Evolutionary conservation across 2,888 invertebrate species (phyloP).

Genomic region (Pomacea canaliculata): DNA sequence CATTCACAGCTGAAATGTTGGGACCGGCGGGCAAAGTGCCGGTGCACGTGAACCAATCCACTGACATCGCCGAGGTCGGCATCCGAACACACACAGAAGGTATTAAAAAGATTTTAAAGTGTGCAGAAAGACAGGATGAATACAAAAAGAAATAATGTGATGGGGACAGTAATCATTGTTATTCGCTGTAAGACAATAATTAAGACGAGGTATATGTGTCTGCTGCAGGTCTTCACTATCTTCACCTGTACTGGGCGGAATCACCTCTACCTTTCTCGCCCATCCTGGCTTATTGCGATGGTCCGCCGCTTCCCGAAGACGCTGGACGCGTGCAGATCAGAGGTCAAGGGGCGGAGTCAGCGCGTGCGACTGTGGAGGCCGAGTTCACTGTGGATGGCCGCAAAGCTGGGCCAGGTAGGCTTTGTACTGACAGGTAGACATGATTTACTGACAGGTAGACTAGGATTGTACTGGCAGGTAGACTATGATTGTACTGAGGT

Average conservation of each 20-base stretch:
- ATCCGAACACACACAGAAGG: constrained; percentile 70
- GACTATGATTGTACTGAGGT: no score
- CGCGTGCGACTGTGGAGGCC: constrained; percentile 90
- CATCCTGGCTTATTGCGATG: constrained; percentile 71
- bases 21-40: constrained; percentile 70
- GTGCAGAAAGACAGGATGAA: no score
- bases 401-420: constrained; percentile 77
- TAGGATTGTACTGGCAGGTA: no score
- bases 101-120: constrained; percentile 12
- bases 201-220: no score
- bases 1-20: constrained; percentile 74
- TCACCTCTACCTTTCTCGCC: constrained; percentile 83
- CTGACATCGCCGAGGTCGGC: constrained; percentile 72
- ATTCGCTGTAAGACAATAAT: no score
- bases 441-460: no score
- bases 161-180: no score
- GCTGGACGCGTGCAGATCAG: constrained; percentile 74
- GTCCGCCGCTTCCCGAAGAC: constrained; percentile 58
- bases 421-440: neutral
- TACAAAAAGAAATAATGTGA: no score
- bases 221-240: constrained; percentile 79
- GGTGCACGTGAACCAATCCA: constrained; percentile 72
- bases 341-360: constrained; percentile 90
- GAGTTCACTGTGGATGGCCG: constrained; percentile 93
- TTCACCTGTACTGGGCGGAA: constrained; percentile 84